Evolutionary conservation across 2,113 vertebrate genomes (phyloP).

Genomic region (Irena cyanogastra): DNA sequence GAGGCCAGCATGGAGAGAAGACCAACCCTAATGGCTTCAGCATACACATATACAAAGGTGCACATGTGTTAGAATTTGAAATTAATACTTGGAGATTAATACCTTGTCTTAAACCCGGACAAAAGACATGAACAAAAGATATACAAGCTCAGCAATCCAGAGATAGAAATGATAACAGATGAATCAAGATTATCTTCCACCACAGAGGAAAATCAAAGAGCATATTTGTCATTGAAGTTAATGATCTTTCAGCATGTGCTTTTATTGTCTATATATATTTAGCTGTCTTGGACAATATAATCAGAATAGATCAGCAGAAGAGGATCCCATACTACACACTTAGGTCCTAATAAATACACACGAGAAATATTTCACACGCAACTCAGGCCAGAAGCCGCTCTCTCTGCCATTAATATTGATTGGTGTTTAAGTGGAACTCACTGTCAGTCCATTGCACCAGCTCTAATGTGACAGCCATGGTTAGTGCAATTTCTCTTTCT

Average conservation of each 20-base stretch:
- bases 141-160: background rate
- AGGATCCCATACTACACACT: background rate
- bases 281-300: background rate
- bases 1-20: background rate
- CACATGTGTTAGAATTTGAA: background rate
- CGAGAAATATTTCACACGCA: background rate
- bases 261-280: constrained; percentile 8
- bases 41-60: background rate
- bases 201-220: background rate
- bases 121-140: background rate
- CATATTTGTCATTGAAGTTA: background rate
- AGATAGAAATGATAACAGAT: background rate
- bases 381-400: constrained; percentile 2
- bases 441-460: constrained; percentile 2
- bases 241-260: background rate
- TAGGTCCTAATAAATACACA: constrained; percentile 35
- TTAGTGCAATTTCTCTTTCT: constrained; percentile 35
- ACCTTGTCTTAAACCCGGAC: background rate
- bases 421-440: constrained; percentile 32
- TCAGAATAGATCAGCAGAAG: background rate
- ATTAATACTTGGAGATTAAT: background rate
- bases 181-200: background rate
- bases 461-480: background rate
- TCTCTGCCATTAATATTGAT: constrained; percentile 53
- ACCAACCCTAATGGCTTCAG: background rate